Conservation (phyloP, 2,113 vertebrate species). For the Forbesichthys papilliferus region DNA sequence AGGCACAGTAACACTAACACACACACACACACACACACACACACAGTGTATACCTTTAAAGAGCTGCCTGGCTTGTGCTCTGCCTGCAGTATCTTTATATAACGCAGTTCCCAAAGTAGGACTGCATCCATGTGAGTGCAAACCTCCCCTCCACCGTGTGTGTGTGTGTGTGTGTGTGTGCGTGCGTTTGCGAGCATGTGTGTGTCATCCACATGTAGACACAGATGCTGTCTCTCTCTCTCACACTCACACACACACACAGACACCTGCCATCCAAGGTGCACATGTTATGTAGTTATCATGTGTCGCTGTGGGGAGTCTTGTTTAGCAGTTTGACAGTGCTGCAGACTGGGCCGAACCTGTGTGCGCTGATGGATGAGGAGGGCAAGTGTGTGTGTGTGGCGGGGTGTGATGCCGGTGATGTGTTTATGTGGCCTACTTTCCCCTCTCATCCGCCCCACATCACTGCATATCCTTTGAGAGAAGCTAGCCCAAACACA, state of each 20-base stretch:
- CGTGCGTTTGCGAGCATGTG: neutral
- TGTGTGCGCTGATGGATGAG: slow-evolving; percentile 14
- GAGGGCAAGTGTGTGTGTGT: slow-evolving; percentile 7
- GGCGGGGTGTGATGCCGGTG: slow-evolving; percentile 1
- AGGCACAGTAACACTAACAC: neutral
- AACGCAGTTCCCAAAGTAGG: slow-evolving; percentile 25
- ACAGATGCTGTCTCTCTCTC: neutral
- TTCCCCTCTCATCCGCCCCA: slow-evolving; percentile 30
- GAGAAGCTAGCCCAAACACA: neutral
- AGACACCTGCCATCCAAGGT: neutral
- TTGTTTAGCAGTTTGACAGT: too few relatives aligned
- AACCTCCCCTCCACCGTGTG: neutral
- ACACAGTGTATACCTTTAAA: neutral
- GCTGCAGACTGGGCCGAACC: too few relatives aligned
- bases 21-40: too few relatives aligned
- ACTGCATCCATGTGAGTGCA: neutral
- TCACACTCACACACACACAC: neutral
- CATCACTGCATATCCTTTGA: neutral
- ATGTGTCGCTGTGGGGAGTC: too few relatives aligned
- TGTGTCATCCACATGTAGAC: neutral
- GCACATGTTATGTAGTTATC: too few relatives aligned
- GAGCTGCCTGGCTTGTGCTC: neutral
- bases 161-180: neutral
- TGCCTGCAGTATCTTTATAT: slow-evolving; percentile 32
- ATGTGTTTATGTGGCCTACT: slow-evolving; percentile 49